phyloP scores from a whole-genome alignment of 2,113 vertebrate species.

The Crotalus helleri region DNA sequence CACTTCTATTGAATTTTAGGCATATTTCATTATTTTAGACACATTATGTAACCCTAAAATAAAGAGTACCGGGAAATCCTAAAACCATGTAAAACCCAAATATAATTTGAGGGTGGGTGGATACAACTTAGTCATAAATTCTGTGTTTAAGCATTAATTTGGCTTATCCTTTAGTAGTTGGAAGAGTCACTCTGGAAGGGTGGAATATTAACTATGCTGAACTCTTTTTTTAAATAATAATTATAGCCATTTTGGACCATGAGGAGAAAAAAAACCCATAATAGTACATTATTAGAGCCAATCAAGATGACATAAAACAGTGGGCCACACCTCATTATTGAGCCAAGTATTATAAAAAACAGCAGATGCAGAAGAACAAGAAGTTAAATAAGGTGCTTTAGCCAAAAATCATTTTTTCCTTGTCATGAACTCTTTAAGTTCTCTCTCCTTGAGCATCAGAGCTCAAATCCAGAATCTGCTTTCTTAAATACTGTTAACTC shows the following conservation, averaged over 20 bases:
- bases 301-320: not conserved
- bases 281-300: not conserved
- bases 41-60: not conserved
- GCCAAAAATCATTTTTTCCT: not conserved
- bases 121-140: not conserved
- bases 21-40: not conserved
- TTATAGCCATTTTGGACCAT: not conserved
- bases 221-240: not conserved
- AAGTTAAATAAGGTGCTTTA: not conserved
- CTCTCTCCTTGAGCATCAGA: not conserved
- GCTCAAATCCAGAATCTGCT: not conserved
- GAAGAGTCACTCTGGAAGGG: not conserved
- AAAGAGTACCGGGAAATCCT: not conserved
- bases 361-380: not conserved
- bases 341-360: not conserved
- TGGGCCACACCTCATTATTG: not conserved
- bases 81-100: not conserved
- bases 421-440: fast-evolving
- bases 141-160: not conserved
- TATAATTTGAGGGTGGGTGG: not conserved
- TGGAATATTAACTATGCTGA: not conserved
- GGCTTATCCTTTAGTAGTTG: not conserved
- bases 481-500: not conserved
- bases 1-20: not conserved
- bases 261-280: not conserved